Evolutionary conservation across 1,140 invertebrate species (phyloP).

Genomic region (Lepidurus arcticus): DNA sequence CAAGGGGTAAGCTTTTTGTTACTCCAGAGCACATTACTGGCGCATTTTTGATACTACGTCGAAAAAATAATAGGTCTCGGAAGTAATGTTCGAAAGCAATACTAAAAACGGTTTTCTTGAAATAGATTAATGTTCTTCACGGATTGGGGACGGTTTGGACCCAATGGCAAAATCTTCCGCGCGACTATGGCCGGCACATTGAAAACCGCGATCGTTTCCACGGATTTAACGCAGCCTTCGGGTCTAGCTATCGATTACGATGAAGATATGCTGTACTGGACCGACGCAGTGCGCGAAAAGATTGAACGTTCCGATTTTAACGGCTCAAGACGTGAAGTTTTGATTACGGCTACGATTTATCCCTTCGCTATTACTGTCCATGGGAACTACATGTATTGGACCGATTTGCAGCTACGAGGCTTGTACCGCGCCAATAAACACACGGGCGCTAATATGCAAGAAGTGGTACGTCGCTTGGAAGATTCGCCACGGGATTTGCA

Average conservation of each 20-base stretch:
- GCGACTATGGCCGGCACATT: constrained; percentile 95
- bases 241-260: constrained; percentile 95
- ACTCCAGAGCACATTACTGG: not conserved
- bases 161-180: constrained; percentile 87
- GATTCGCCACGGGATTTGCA: constrained; percentile 87
- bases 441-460: constrained; percentile 88
- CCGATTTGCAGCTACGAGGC: constrained; percentile 86
- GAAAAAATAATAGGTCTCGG: constrained; percentile 36
- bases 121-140: constrained; percentile 75
- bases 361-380: constrained; percentile 92
- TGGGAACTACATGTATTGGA: constrained; percentile 93
- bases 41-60: not conserved
- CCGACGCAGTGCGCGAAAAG: constrained; percentile 92
- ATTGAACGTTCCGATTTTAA: constrained; percentile 89
- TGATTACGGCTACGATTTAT: constrained; percentile 75
- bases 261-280: constrained; percentile 93
- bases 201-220: constrained; percentile 80
- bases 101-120: constrained; percentile 29
- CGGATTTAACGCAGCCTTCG: constrained; percentile 88
- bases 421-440: constrained; percentile 96
- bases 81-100: not conserved
- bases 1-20: constrained; percentile 54
- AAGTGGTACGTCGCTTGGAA: constrained; percentile 85
- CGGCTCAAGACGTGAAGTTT: constrained; percentile 60
- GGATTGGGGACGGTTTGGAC: constrained; percentile 88